Evolutionary conservation across 2,888 invertebrate species (phyloP).

Genomic region (Bimastos eiseni): DNA sequence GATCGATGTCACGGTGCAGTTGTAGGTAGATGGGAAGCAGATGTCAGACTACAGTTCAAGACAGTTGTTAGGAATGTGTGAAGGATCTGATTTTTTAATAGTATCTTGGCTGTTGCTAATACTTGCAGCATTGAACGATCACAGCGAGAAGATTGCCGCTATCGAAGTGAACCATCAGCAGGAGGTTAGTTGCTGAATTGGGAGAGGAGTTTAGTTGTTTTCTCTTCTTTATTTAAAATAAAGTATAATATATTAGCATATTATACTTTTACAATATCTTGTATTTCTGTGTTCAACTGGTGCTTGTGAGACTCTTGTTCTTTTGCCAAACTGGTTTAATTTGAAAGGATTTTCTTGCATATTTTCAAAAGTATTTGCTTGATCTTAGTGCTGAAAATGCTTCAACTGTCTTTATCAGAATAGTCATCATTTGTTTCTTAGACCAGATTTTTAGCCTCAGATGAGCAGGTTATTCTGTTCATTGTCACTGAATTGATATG

Average conservation of each 20-base stretch:
- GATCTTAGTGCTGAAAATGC: no score
- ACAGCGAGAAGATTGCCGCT: neutral
- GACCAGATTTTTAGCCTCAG: no score
- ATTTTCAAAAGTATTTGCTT: no score
- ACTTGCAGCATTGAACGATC: neutral
- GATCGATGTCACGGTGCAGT: no score
- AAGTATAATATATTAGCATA: neutral
- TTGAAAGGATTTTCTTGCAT: no score
- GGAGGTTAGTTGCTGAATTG: neutral
- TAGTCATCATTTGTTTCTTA: no score
- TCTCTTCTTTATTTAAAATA: neutral
- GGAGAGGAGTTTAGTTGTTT: neutral
- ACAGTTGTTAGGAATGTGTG: neutral
- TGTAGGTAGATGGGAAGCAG: neutral
- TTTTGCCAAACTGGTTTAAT: neutral
- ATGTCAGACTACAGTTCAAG: neutral
- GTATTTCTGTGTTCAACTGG: neutral
- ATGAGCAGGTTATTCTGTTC: no score
- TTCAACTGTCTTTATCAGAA: no score
- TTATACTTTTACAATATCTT: neutral
- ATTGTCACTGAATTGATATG: no score
- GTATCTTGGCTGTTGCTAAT: neutral
- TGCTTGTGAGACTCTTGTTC: no score
- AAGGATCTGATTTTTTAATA: neutral
- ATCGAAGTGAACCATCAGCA: neutral